These are phyloP conservation scores for Esox lucius DNA, from an alignment of 2,797 vertebrate species.

Conservation along the genomic window DNA sequence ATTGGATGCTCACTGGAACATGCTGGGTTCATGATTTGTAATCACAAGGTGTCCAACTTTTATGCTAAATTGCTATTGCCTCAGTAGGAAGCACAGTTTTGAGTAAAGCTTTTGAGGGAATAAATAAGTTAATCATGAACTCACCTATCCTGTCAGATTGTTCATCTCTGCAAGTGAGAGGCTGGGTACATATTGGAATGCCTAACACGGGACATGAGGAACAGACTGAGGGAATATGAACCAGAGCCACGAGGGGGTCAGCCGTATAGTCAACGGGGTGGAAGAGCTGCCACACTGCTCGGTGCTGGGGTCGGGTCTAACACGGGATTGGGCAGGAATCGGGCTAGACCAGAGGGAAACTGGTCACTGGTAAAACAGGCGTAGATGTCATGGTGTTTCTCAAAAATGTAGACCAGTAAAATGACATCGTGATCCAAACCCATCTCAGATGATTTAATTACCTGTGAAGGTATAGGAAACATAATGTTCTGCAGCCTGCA, in stretches of 20 bases:
- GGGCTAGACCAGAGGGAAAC: background rate
- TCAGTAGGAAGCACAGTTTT: constrained; percentile 65
- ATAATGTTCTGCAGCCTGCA: background rate
- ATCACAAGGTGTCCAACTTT: constrained; percentile 64
- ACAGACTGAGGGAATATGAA: constrained; percentile 10
- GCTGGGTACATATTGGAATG: constrained; percentile 22
- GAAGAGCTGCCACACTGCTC: background rate
- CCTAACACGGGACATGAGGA: constrained; percentile 25
- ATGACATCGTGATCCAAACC: background rate
- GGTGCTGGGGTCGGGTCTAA: background rate
- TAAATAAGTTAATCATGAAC: constrained; percentile 64
- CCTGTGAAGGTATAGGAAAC: background rate
- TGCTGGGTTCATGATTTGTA: constrained; percentile 75
- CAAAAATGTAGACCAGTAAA: background rate
- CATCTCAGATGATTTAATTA: background rate
- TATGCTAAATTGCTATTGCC: constrained; percentile 69
- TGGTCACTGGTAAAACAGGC: background rate
- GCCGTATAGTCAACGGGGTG: constrained; percentile 15
- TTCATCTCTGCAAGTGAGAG: constrained; percentile 32
- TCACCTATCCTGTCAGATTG: constrained; percentile 52
- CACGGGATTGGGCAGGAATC: background rate
- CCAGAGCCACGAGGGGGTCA: constrained; percentile 38
- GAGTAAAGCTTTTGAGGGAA: constrained; percentile 56
- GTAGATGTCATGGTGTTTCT: background rate
- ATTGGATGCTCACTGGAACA: constrained; percentile 62